Conservation (phyloP, 1,140 invertebrate genomes). For the Akabosia matsudoensis region DNA sequence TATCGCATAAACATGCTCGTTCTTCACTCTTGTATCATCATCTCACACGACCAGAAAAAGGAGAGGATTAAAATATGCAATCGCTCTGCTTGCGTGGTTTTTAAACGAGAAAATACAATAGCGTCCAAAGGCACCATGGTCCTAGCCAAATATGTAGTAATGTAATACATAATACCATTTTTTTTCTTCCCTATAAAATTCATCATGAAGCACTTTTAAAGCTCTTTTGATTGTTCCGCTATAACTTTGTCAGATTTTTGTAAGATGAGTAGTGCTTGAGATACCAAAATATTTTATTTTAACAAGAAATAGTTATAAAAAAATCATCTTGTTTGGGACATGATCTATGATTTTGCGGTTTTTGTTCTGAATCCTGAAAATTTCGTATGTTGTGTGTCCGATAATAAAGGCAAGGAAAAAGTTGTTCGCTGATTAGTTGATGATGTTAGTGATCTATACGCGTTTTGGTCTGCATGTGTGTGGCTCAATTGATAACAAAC, state of each 20-base stretch:
- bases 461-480: slow-evolving; percentile 13
- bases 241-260: neutral
- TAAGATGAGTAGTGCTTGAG: too few relatives aligned
- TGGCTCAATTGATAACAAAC: slow-evolving; percentile 16
- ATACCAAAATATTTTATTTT: neutral
- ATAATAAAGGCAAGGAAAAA: neutral
- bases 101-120: neutral
- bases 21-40: neutral
- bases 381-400: neutral
- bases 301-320: neutral
- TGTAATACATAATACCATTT: too few relatives aligned
- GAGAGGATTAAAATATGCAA: too few relatives aligned
- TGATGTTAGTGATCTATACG: neutral
- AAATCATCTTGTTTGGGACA: neutral
- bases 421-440: neutral
- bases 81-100: neutral
- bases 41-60: neutral
- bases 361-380: neutral
- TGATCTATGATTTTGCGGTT: slow-evolving; percentile 5
- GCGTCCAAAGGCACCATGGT: neutral
- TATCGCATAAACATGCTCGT: neutral
- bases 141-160: neutral
- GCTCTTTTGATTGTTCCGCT: slow-evolving; percentile 7
- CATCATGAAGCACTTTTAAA: neutral
- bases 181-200: too few relatives aligned